Evolutionary conservation across 2,113 vertebrate genomes (phyloP).

Genomic region (Bettongia penicillata): DNA sequence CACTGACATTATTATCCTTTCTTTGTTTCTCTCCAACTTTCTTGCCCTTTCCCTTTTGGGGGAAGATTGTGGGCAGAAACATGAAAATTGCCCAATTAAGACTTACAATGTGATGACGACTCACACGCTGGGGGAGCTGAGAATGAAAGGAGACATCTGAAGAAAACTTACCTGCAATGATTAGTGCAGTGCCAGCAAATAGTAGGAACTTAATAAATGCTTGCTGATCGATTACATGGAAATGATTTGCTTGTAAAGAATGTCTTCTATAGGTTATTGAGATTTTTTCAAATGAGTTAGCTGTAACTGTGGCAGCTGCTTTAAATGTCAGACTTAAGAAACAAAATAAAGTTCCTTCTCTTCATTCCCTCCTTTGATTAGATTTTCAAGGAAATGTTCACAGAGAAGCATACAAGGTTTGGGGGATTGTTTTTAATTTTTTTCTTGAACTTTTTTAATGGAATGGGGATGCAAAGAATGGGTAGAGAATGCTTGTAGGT

Average conservation of each 20-base stretch:
- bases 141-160: neutral
- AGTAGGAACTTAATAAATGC: neutral
- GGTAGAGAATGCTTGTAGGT: neutral
- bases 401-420: neutral
- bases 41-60: neutral
- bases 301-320: neutral
- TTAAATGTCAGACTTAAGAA: neutral
- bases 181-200: neutral
- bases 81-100: neutral
- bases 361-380: neutral
- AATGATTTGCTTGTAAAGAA: neutral
- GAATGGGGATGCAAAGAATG: neutral
- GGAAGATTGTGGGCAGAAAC: neutral
- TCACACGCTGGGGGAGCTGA: neutral
- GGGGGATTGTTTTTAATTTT: neutral
- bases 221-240: neutral
- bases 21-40: neutral
- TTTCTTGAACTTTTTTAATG: neutral
- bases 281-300: neutral
- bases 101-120: neutral
- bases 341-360: neutral
- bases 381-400: neutral
- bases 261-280: neutral
- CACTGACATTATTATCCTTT: neutral
- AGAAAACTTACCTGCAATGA: neutral